These are phyloP conservation scores for Leptogaster cylindrica DNA, from an alignment of 2,888 invertebrate species.

Conservation along the genomic window DNA sequence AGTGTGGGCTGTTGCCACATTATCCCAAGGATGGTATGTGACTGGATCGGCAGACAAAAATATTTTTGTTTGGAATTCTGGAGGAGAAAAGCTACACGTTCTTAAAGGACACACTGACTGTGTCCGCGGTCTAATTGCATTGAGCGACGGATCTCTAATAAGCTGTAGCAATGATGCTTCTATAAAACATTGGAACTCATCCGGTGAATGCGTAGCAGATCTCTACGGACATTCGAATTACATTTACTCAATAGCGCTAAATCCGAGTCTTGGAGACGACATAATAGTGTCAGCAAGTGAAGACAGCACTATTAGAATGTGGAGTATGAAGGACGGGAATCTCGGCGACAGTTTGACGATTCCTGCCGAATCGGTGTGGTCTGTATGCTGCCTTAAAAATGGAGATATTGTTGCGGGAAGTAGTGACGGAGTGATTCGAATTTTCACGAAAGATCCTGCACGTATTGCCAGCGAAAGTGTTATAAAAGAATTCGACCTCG, in stretches of 20 bases:
- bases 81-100: slow-evolving; percentile 71
- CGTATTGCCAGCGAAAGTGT: slow-evolving; percentile 72
- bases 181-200: slow-evolving; percentile 81
- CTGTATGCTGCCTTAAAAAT: slow-evolving; percentile 78
- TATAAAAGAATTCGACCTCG: slow-evolving; percentile 73
- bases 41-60: slow-evolving; percentile 94
- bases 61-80: slow-evolving; percentile 80
- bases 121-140: slow-evolving; percentile 78
- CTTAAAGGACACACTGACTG: slow-evolving; percentile 90
- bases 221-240: slow-evolving; percentile 87
- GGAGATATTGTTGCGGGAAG: slow-evolving; percentile 89
- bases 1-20: slow-evolving; percentile 79
- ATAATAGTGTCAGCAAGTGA: slow-evolving; percentile 86
- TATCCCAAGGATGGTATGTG: slow-evolving; percentile 66
- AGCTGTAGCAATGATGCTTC: slow-evolving; percentile 94
- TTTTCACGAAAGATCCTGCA: slow-evolving; percentile 78
- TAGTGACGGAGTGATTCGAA: slow-evolving; percentile 86
- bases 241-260: slow-evolving; percentile 75
- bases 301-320: slow-evolving; percentile 83
- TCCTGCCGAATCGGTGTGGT: slow-evolving; percentile 92
- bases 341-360: slow-evolving; percentile 59
- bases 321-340: slow-evolving; percentile 65
- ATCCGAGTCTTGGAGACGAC: slow-evolving; percentile 64
- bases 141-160: slow-evolving; percentile 77
- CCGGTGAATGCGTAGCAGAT: slow-evolving; percentile 77